phyloP scores from a whole-genome alignment of 2,113 vertebrate genomes.

The Zosterops borbonicus region DNA sequence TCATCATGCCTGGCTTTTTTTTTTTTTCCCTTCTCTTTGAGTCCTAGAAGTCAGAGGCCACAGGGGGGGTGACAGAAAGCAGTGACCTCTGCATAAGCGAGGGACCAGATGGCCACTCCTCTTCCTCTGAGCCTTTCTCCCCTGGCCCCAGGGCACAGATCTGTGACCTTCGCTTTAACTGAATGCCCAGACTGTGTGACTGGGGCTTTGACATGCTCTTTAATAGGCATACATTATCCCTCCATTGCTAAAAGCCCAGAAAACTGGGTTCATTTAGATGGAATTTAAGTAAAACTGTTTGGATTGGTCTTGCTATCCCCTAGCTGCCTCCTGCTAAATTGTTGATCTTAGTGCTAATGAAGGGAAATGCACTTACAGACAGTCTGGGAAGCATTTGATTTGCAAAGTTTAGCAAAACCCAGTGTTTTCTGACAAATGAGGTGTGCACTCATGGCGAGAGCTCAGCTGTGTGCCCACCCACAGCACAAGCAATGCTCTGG shows the following conservation, averaged over 20 bases:
- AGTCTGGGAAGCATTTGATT: slow-evolving; percentile 6
- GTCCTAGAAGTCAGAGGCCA: slow-evolving; percentile 84
- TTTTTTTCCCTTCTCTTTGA: slow-evolving; percentile 61
- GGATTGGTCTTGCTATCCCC: slow-evolving; percentile 54
- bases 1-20: slow-evolving; percentile 54
- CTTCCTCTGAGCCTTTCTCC: slow-evolving; percentile 72
- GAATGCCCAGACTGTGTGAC: slow-evolving; percentile 65
- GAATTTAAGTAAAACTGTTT: slow-evolving; percentile 64
- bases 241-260: slow-evolving; percentile 24
- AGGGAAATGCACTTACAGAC: not conserved
- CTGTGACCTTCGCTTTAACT: slow-evolving; percentile 63
- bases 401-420: not conserved
- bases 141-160: slow-evolving; percentile 77
- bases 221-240: slow-evolving; percentile 62
- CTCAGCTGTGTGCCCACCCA: not conserved
- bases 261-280: slow-evolving; percentile 48
- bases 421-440: not conserved
- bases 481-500: not conserved
- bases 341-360: slow-evolving; percentile 55
- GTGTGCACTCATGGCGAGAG: not conserved
- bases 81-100: slow-evolving; percentile 85
- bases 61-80: slow-evolving; percentile 75
- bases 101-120: slow-evolving; percentile 84
- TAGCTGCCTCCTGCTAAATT: slow-evolving; percentile 35
- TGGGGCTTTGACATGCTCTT: slow-evolving; percentile 60